Conservation (phyloP, 2,797 vertebrate genomes). For the Limosa lapponica region DNA sequence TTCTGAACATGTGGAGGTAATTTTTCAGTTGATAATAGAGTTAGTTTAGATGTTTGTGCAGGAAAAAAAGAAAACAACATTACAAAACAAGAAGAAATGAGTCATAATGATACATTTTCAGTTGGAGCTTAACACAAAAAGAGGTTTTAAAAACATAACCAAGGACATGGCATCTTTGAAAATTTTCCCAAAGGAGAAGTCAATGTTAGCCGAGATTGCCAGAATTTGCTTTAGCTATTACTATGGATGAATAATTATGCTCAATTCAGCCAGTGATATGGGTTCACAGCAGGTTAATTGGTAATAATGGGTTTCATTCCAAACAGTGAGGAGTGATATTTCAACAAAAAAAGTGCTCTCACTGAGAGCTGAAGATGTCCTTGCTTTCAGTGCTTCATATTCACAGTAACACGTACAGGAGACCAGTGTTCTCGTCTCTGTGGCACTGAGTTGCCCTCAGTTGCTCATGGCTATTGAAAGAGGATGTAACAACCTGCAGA, state of each 20-base stretch:
- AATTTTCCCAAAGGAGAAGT: conserved; percentile 74
- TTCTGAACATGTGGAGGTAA: neutral
- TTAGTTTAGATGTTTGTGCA: conserved; percentile 34
- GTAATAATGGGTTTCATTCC: conserved; percentile 82
- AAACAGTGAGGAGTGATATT: conserved; percentile 77
- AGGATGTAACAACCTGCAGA: neutral
- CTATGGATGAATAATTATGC: conserved; percentile 84
- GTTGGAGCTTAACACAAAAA: conserved; percentile 20
- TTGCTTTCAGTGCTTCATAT: neutral
- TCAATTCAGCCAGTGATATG: conserved; percentile 79
- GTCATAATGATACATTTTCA: conserved; percentile 47
- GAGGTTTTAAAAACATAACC: conserved; percentile 65
- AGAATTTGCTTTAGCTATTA: conserved; percentile 85
- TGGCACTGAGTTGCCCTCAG: neutral
- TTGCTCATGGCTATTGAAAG: neutral
- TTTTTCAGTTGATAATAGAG: conserved; percentile 34
- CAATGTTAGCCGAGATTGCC: conserved; percentile 69
- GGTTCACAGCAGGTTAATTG: conserved; percentile 87
- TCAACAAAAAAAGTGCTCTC: conserved; percentile 46
- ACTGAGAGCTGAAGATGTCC: conserved; percentile 35
- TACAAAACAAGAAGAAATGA: conserved; percentile 39
- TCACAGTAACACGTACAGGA: neutral
- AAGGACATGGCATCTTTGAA: conserved; percentile 75
- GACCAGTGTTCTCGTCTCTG: neutral
- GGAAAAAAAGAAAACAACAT: conserved; percentile 6